A percentile compares a stretch with the other conserved stretches of the same genome.
Evolutionary conservation across 2,797 vertebrate species (phyloP).

Genomic region (Rousettus madagascariensis): DNA sequence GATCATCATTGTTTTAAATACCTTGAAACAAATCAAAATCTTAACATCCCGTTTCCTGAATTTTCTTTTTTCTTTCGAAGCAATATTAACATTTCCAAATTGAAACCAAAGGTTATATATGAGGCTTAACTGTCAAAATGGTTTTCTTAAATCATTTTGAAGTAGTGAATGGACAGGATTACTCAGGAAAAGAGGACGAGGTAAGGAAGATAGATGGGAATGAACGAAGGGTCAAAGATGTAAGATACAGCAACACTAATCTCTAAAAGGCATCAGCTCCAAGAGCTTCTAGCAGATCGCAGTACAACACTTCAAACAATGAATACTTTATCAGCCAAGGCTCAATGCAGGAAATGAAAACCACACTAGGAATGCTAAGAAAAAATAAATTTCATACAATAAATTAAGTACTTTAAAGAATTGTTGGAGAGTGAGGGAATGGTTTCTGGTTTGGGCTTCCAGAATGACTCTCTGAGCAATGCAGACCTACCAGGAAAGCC

Average conservation of each 20-base stretch:
- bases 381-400: neutral
- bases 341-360: neutral
- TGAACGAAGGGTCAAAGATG: neutral
- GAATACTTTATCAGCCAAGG: neutral
- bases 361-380: neutral
- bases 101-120: neutral
- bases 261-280: neutral
- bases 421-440: neutral
- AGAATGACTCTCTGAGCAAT: neutral
- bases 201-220: neutral
- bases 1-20: neutral
- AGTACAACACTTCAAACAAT: neutral
- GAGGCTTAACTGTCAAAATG: neutral
- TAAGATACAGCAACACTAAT: neutral
- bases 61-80: slow-evolving; percentile 29
- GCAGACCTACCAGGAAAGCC: neutral
- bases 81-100: neutral
- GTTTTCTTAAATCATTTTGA: neutral
- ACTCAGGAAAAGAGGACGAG: neutral
- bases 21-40: neutral
- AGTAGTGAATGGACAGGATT: neutral
- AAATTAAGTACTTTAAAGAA: neutral
- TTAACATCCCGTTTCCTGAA: neutral
- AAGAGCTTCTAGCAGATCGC: neutral
- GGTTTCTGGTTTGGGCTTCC: neutral